These are phyloP conservation scores for Macrocentrus cingulum DNA, from an alignment of 1,140 invertebrate genomes.

Conservation along the genomic window DNA sequence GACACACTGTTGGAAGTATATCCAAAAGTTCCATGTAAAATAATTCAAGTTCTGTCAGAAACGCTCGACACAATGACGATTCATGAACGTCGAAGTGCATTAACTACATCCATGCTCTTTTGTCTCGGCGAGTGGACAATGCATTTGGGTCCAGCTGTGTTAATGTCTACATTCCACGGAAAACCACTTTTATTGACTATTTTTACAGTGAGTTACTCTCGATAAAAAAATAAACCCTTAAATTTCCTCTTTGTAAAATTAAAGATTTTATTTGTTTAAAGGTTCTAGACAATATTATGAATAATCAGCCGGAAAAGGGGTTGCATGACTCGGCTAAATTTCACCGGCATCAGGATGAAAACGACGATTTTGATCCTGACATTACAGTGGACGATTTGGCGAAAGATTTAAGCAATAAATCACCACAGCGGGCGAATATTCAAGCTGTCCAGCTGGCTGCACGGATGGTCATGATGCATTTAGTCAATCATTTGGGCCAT, in stretches of 20 bases:
- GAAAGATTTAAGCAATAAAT: slow-evolving; percentile 56
- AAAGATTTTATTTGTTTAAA: slow-evolving; percentile 22
- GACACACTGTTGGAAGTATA: slow-evolving; percentile 72
- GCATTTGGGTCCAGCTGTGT: slow-evolving; percentile 62
- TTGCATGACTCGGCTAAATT: slow-evolving; percentile 37
- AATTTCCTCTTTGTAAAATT: not conserved
- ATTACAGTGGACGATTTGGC: slow-evolving; percentile 70
- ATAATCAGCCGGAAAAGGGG: slow-evolving; percentile 47
- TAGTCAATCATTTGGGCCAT: slow-evolving; percentile 85
- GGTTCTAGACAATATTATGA: slow-evolving; percentile 53
- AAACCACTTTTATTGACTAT: slow-evolving; percentile 65
- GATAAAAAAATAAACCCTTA: not conserved
- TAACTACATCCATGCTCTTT: slow-evolving; percentile 83
- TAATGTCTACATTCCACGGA: slow-evolving; percentile 56
- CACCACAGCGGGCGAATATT: slow-evolving; percentile 50
- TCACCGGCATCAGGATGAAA: slow-evolving; percentile 45
- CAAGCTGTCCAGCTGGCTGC: slow-evolving; percentile 67
- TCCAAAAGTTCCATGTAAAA: slow-evolving; percentile 75
- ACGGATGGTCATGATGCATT: slow-evolving; percentile 72
- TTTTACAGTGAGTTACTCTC: slow-evolving; percentile 59
- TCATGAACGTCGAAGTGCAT: slow-evolving; percentile 56
- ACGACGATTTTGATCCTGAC: slow-evolving; percentile 72
- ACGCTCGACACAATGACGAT: slow-evolving; percentile 62
- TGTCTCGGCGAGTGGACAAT: slow-evolving; percentile 94
- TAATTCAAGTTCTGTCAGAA: slow-evolving; percentile 68